A percentile compares a stretch with the other conserved stretches of the same genome.
phyloP scores from a whole-genome alignment of 2,888 invertebrate genomes.

The Brenthis hecate region DNA sequence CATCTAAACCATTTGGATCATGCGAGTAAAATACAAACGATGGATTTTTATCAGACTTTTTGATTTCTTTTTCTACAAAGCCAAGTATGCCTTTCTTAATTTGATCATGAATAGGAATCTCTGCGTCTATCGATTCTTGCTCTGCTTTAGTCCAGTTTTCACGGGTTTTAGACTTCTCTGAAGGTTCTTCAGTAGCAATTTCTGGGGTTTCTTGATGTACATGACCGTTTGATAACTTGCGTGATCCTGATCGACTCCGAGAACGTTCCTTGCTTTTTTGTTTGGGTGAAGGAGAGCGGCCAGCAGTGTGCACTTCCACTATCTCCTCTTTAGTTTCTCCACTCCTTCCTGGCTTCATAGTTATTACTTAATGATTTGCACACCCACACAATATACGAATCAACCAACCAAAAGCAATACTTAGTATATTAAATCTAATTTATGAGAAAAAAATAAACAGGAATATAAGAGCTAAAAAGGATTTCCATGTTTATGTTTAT shows the following conservation, averaged over 20 bases:
- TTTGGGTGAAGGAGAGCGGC: slow-evolving; percentile 72
- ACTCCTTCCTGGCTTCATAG: slow-evolving; percentile 73
- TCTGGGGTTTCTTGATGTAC: slow-evolving; percentile 45
- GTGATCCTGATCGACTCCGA: slow-evolving; percentile 63
- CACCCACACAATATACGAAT: slow-evolving; percentile 14
- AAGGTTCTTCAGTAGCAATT: slow-evolving; percentile 46
- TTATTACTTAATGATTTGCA: slow-evolving; percentile 5
- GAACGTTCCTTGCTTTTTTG: slow-evolving; percentile 58
- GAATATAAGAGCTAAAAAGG: neutral
- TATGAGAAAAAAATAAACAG: neutral
- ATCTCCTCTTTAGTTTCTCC: slow-evolving; percentile 68
- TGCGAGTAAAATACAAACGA: slow-evolving; percentile 78
- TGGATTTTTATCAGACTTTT: slow-evolving; percentile 75
- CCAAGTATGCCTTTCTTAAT: slow-evolving; percentile 78
- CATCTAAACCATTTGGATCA: slow-evolving; percentile 75
- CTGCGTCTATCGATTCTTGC: slow-evolving; percentile 81
- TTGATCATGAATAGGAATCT: slow-evolving; percentile 82
- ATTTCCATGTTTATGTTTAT: slow-evolving; percentile 26
- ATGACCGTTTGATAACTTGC: slow-evolving; percentile 73
- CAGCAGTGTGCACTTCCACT: slow-evolving; percentile 70
- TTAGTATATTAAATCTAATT: neutral
- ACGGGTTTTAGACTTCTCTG: slow-evolving; percentile 64
- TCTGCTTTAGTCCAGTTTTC: slow-evolving; percentile 78
- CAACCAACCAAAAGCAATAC: neutral
- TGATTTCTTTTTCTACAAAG: slow-evolving; percentile 78